phyloP scores from a whole-genome alignment of 2,888 invertebrate genomes.

The Drosophila phalerata region DNA sequence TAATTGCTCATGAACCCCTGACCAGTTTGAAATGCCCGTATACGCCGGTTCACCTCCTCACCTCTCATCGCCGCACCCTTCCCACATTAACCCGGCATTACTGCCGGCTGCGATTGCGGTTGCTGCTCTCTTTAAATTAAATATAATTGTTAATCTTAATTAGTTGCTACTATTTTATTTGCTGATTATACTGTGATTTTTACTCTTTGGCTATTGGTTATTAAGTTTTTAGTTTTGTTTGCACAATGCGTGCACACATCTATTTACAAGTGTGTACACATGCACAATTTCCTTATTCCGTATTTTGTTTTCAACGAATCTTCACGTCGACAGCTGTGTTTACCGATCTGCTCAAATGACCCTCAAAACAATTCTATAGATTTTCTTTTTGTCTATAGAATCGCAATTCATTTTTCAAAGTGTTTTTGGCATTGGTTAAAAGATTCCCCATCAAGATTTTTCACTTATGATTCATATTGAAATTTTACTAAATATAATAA shows the following conservation, averaged over 20 bases:
- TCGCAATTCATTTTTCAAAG: conserved; percentile 15
- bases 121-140: conserved; percentile 30
- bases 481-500: neutral
- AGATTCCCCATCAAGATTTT: conserved; percentile 2
- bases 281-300: conserved; percentile 43
- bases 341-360: conserved; percentile 5
- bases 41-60: neutral
- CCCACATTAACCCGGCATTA: neutral
- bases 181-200: conserved; percentile 32
- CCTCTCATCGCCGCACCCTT: neutral
- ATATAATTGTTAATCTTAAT: conserved; percentile 42
- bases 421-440: conserved; percentile 17
- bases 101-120: conserved; percentile 14
- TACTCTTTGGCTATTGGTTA: conserved; percentile 21
- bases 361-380: conserved; percentile 22
- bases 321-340: conserved; percentile 13
- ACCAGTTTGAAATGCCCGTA: conserved; percentile 40
- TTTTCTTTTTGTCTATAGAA: conserved; percentile 14
- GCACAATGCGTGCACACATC: conserved; percentile 9
- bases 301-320: conserved; percentile 26
- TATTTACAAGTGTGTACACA: conserved; percentile 30
- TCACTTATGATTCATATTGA: conserved; percentile 19
- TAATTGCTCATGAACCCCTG: conserved; percentile 71
- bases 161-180: conserved; percentile 35
- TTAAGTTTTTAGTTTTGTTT: conserved; percentile 32